phyloP scores from a whole-genome alignment of 2,888 invertebrate species.

The Stramonita haemastoma region DNA sequence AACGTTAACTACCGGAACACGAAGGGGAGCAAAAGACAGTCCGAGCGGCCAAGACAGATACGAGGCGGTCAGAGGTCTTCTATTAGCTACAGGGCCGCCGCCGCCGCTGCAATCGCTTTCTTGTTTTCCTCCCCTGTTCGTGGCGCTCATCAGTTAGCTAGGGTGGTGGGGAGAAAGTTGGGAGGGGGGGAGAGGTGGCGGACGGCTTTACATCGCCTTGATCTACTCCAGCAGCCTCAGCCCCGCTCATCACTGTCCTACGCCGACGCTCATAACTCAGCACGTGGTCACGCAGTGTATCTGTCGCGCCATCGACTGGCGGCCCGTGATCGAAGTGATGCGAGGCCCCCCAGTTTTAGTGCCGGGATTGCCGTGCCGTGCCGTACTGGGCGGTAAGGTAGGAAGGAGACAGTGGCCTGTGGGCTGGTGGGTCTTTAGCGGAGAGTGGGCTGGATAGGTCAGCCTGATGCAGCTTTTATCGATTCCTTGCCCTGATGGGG shows the following conservation, averaged over 20 bases:
- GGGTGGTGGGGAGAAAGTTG: too few species aligned
- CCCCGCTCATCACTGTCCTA: not conserved
- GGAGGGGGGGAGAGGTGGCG: not conserved
- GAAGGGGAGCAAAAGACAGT: too few species aligned
- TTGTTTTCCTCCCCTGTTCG: not conserved
- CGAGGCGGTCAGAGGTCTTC: not conserved
- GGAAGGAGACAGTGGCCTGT: not conserved
- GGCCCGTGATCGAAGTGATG: not conserved
- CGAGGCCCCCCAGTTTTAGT: not conserved
- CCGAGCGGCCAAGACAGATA: not conserved
- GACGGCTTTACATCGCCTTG: not conserved
- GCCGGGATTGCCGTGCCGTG: not conserved
- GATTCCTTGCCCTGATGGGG: not conserved
- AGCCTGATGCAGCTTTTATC: not conserved
- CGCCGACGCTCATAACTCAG: not conserved
- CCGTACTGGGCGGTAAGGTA: not conserved
- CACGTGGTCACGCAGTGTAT: constrained; percentile 17
- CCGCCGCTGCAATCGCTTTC: not conserved
- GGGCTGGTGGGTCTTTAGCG: not conserved
- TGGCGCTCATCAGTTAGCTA: not conserved
- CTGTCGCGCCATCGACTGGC: constrained; percentile 4
- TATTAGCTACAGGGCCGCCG: not conserved
- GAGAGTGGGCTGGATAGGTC: not conserved
- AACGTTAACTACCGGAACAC: too few species aligned
- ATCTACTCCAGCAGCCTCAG: constrained; percentile 7